Percentiles rank a stretch among this genome's conserved stretches.
Evolutionary conservation across 2,888 invertebrate genomes (phyloP).

Genomic region (Pterobdella sp.): DNA sequence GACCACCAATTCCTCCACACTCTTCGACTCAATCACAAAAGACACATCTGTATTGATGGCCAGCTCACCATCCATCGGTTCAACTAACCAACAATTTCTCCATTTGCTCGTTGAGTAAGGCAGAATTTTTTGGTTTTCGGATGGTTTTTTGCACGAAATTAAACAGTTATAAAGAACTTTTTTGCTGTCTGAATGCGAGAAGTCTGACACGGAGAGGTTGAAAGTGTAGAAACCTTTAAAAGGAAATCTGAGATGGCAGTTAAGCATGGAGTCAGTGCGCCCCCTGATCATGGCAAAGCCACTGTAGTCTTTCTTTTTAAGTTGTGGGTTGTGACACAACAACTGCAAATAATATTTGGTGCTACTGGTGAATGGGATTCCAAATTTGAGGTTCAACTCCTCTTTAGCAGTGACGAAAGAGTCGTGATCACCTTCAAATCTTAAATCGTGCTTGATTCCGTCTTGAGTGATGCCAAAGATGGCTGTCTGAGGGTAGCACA

Average conservation of each 20-base stretch:
- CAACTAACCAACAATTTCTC: constrained; percentile 36
- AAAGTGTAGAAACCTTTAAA: constrained; percentile 36
- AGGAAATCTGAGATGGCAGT: constrained; percentile 33
- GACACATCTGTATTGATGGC: constrained; percentile 28
- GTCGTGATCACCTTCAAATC: constrained; percentile 31
- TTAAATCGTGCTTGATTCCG: constrained; percentile 30
- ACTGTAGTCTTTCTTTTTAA: constrained; percentile 13
- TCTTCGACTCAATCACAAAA: constrained; percentile 36
- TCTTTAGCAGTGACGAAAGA: constrained; percentile 31
- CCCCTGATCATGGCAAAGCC: constrained; percentile 22
- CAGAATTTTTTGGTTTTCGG: constrained; percentile 24
- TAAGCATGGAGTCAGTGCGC: constrained; percentile 28
- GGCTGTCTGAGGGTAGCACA: constrained; percentile 33
- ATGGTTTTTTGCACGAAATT: constrained; percentile 32
- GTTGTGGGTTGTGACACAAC: not conserved
- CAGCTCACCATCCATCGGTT: constrained; percentile 37
- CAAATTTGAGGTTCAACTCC: constrained; percentile 24
- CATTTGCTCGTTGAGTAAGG: constrained; percentile 36
- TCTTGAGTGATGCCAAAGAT: constrained; percentile 35
- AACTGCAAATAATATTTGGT: constrained; percentile 20
- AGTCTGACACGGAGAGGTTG: constrained; percentile 27
- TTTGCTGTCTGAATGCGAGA: constrained; percentile 15
- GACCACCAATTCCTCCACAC: constrained; percentile 35
- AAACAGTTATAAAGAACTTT: constrained; percentile 31
- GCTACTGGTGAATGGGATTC: constrained; percentile 23